phyloP scores from a whole-genome alignment of 2,797 vertebrate genomes.

The Myripristis murdjan region DNA sequence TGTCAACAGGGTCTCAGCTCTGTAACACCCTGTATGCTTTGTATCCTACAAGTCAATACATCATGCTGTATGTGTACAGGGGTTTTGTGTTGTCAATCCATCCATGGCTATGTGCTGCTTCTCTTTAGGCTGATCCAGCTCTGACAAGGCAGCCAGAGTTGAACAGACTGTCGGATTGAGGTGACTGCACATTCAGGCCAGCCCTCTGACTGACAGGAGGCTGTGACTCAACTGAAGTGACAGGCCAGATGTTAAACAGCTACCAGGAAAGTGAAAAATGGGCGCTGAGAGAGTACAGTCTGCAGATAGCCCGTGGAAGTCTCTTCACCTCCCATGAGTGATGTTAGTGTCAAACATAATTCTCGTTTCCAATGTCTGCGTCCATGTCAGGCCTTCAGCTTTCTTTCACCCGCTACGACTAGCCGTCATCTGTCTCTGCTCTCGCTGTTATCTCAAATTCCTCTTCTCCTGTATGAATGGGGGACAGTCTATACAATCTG shows the following conservation, averaged over 20 bases:
- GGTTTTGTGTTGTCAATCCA: slow-evolving; percentile 48
- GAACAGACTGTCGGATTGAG: slow-evolving; percentile 10
- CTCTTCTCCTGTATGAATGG: too few species aligned
- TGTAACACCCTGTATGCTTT: slow-evolving; percentile 42
- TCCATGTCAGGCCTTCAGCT: slow-evolving; percentile 21
- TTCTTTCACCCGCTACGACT: too few species aligned
- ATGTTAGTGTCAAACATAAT: slow-evolving; percentile 27
- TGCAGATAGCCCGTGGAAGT: slow-evolving; percentile 10
- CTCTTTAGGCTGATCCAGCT: slow-evolving; percentile 26
- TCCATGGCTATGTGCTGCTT: slow-evolving; percentile 13
- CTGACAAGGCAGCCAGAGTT: not conserved
- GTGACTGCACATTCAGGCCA: slow-evolving; percentile 30
- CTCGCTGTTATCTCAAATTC: not conserved
- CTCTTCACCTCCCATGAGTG: slow-evolving; percentile 12
- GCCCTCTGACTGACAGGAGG: slow-evolving; percentile 41
- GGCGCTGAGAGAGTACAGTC: not conserved
- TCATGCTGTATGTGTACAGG: slow-evolving; percentile 33
- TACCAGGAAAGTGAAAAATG: slow-evolving; percentile 26
- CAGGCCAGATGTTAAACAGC: slow-evolving; percentile 35
- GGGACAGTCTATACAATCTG: not conserved
- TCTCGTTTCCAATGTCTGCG: slow-evolving; percentile 6
- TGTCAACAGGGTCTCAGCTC: slow-evolving; percentile 29
- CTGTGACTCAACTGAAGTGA: slow-evolving; percentile 58
- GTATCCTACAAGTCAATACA: slow-evolving; percentile 32
- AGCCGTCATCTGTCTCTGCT: not conserved